Evolutionary conservation across 2,888 invertebrate species (phyloP), one percentile per base, ranked within the genome.

Genomic region (Caenorhabditis sp.): DNA sequence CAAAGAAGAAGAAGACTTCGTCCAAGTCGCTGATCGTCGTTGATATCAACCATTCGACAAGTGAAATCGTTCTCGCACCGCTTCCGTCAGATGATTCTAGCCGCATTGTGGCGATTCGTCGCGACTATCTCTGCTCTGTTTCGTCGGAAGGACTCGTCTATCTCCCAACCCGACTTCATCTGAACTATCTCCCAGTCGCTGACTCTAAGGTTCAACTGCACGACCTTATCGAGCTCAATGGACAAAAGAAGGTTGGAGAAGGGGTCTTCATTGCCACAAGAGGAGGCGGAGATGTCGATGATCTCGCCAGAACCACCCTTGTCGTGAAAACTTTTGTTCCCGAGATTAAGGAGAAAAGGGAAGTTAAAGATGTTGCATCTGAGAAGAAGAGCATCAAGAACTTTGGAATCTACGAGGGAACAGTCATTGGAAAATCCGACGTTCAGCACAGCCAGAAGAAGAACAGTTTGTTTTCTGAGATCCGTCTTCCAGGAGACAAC

Each of bases 101-200:
- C 13, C 26, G 32, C 24, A 72, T 82, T 18, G 60, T 69, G 1
- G 58, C 78, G 0, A 60, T 69, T 18, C 72, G 82, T 28, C 60
- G 71, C 11, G 82, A 82, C 37, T 82, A 82, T 35, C 35, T 79
- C 3, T 78, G 78, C 28, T 69, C 78, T 1, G 28, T 82, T 8
- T 67, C 70, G 35, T 22, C 61, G 13, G 51, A 74, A 15, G 82
- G 78, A 15, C 62, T 82, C 22, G 55, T 82, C 15, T 74, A 74
- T 32, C 28, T 82, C 15, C 82, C 82, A 8, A 74, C 82, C n/a
- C 28, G 82, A 6, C 72, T 82, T 47, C 82, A 82, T 56, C 69
- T 58, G 18, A 82, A 82, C 74, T 78, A 82, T 40, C 35, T 82
- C 18, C 82, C 82, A n/a, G 15, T 13, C 13, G n/a, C 58, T 1